Evolutionary conservation across 2,888 invertebrate species (phyloP), one percentile per base, ranked within the genome.

Genomic region (Mongoloraphidia duomilia): DNA sequence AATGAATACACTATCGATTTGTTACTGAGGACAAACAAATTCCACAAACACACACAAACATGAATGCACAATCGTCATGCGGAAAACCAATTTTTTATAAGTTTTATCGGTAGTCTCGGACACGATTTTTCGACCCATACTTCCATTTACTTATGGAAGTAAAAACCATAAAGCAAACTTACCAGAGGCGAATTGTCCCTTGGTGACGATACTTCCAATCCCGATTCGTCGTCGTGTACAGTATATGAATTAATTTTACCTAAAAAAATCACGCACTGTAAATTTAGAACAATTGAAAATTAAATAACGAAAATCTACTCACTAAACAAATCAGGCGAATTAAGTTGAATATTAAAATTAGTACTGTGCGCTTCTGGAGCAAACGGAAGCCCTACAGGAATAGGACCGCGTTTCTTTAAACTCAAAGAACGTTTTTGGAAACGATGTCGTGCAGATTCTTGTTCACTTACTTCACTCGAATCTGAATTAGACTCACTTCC

Each of bases 151-250:
- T n/a, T 12, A 42, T 13, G 13, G n/a, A 4, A 48, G 42, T 12
- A 46, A 13, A 9, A 46, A 26, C 26, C 26, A 26, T 6, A 26
- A 26, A 26, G 26, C 6, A 41, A 34, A 61, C 67, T 65, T 69
- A 75, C 74, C 65, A 77, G 74, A 3, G 79, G 78, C 33, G 79
- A 79, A 54, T 77, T 76, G 63, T 80, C 80, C 56, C 79, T 66
- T 3, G 79, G 79, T 17, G 79, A 80, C 8, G 79, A 78, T 39
- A 78, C 75, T 56, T 80, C 79, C 48, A 79, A 66, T 61, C 78
- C 78, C 33, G 78, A 78, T 59, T 81, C 80, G 54, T 81, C 81
- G 59, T 80, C 80, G 56, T 73, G 74, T 58, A 75, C 67, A 49
- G 69, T 65, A 55, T 69, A 71, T 40, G 65, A 68, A 61, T 69